Evolutionary conservation across 1,140 invertebrate species (phyloP).

Genomic region (Drosophila erecta): DNA sequence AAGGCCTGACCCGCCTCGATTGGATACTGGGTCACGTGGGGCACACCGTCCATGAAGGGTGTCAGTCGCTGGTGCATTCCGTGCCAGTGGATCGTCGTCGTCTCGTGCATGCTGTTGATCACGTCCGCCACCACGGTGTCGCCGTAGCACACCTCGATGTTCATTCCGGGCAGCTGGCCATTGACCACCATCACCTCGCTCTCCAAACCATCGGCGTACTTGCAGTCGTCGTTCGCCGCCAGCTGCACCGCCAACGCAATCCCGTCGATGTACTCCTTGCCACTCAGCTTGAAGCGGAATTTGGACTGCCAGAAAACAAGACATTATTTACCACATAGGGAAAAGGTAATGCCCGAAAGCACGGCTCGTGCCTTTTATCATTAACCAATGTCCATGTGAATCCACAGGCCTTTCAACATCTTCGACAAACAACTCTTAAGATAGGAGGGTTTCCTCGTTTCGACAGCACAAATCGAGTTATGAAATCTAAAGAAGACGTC

Average conservation of each 20-base stretch:
- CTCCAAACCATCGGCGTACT: conserved; percentile 86
- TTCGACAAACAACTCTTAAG: not conserved
- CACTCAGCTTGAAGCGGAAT: conserved; percentile 60
- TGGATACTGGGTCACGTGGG: conserved; percentile 90
- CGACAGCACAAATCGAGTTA: not conserved
- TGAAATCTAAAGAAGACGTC: not conserved
- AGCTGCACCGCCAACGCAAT: conserved; percentile 37
- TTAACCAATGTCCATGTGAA: no score
- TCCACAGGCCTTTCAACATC: not conserved
- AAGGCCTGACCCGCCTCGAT: conserved; percentile 86
- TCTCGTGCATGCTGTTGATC: conserved; percentile 85
- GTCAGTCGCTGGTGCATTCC: conserved; percentile 85
- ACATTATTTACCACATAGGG: no score
- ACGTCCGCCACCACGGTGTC: conserved; percentile 87
- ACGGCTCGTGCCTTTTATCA: no score
- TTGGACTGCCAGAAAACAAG: conserved; percentile 29
- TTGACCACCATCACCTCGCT: conserved; percentile 86
- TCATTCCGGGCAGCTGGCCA: conserved; percentile 87
- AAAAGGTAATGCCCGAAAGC: no score
- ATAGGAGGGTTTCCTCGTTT: not conserved
- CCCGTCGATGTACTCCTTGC: conserved; percentile 63
- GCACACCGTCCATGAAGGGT: conserved; percentile 88
- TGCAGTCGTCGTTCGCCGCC: conserved; percentile 85
- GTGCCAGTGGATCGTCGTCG: conserved; percentile 86
- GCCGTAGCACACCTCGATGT: conserved; percentile 86